Conservation (phyloP, 2,888 invertebrate genomes). For the Microctonus aethiopoides region DNA sequence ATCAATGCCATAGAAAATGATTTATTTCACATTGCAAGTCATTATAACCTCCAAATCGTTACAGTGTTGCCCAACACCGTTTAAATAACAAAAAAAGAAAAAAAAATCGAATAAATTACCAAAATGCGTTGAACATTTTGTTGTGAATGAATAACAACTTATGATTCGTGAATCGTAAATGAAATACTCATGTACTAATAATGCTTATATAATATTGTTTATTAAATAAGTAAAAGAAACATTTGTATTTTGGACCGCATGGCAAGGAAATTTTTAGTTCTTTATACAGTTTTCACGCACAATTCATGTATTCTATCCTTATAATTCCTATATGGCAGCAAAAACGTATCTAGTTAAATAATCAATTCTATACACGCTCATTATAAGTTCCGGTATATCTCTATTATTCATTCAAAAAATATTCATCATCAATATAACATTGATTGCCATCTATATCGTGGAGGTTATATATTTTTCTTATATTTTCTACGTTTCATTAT, state of each 20-base stretch:
- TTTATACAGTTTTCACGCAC: not conserved
- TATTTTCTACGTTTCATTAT: not conserved
- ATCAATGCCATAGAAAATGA: not conserved
- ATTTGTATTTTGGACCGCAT: not conserved
- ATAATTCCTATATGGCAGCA: not conserved
- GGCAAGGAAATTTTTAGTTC: not conserved
- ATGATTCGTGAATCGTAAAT: not conserved
- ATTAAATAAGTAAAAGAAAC: no score
- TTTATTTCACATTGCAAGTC: not conserved
- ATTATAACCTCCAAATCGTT: not conserved
- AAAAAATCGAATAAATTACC: no score
- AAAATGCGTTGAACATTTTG: not conserved
- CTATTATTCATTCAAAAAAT: conserved; percentile 52
- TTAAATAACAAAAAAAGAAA: no score
- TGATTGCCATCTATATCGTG: not conserved
- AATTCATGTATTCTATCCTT: not conserved
- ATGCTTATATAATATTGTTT: no score
- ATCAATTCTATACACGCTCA: conserved; percentile 61
- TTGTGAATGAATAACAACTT: not conserved
- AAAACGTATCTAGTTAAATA: conserved; percentile 44
- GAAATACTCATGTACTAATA: no score
- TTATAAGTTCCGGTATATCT: conserved; percentile 61
- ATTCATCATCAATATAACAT: not conserved
- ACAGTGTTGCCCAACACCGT: not conserved
- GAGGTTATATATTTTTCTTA: not conserved